Evolutionary conservation across 2,113 vertebrate species (phyloP).

Genomic region (Cyphomyrus plagiostoma): DNA sequence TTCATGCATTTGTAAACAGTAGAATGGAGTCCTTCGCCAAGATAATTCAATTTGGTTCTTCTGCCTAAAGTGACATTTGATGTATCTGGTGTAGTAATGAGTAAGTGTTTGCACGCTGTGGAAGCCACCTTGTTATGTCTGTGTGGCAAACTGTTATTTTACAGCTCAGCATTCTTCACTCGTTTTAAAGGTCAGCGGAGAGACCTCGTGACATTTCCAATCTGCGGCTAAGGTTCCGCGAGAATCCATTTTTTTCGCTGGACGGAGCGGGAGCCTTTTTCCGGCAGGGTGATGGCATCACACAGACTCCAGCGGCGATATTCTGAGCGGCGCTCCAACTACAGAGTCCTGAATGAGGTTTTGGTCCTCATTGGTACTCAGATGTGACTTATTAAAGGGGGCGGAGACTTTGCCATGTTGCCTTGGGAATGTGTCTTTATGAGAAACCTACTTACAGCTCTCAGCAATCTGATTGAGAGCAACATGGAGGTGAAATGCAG

Average conservation of each 20-base stretch:
- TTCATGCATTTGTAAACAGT: neutral
- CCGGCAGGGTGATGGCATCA: slow-evolving; percentile 22
- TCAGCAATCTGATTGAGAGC: neutral
- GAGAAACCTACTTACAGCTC: slow-evolving; percentile 15
- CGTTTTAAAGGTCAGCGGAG: slow-evolving; percentile 36
- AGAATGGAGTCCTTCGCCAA: slow-evolving; percentile 16
- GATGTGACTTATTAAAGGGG: neutral
- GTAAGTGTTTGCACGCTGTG: slow-evolving; percentile 21
- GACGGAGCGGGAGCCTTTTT: slow-evolving; percentile 23
- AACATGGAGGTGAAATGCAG: neutral
- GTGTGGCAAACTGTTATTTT: slow-evolving; percentile 36
- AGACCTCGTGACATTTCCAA: slow-evolving; percentile 30
- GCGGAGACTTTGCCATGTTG: neutral
- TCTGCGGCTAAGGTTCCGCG: slow-evolving; percentile 20
- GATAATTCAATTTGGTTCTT: slow-evolving; percentile 24
- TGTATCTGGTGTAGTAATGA: slow-evolving; percentile 25
- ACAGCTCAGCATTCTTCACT: slow-evolving; percentile 18
- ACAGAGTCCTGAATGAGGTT: neutral
- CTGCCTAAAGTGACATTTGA: slow-evolving; percentile 21
- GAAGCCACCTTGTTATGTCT: slow-evolving; percentile 21
- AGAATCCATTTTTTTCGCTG: slow-evolving; percentile 22
- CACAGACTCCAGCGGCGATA: neutral
- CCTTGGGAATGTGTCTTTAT: slow-evolving; percentile 12
- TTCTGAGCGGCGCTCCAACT: neutral
- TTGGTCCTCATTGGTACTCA: neutral